phyloP scores from a whole-genome alignment of 2,113 vertebrate genomes.

The Sphyrna mokarran region DNA sequence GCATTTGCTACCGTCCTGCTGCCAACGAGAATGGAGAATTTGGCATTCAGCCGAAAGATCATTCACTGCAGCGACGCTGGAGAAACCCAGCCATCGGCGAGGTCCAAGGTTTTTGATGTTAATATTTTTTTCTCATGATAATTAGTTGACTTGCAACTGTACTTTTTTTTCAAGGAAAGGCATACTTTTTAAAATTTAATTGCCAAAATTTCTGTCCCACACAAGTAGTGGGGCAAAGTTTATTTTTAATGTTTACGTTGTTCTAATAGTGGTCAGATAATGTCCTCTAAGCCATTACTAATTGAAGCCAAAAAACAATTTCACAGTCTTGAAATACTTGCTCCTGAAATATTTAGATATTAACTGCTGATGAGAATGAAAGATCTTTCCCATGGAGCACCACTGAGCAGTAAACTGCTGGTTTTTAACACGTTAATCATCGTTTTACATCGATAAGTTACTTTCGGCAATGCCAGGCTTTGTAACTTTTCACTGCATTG shows the following conservation, averaged over 20 bases:
- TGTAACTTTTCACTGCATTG: too few species aligned
- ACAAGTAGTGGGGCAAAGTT: background rate
- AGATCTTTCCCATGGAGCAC: conserved; percentile 49
- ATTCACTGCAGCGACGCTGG: too few species aligned
- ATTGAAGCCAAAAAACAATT: conserved; percentile 52
- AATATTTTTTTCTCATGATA: background rate
- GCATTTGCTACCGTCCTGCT: too few species aligned
- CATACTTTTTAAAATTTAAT: background rate
- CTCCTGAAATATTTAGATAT: conserved; percentile 43
- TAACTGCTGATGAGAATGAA: conserved; percentile 51
- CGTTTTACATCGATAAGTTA: conserved; percentile 42
- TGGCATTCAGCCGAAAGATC: too few species aligned
- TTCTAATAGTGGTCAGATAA: conserved; percentile 54
- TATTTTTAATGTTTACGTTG: conserved; percentile 41
- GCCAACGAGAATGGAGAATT: too few species aligned
- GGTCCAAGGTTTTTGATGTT: too few species aligned
- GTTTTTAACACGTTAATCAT: conserved; percentile 52
- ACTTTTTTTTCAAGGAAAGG: background rate
- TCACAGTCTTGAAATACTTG: background rate
- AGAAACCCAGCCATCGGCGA: too few species aligned
- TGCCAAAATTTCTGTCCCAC: background rate
- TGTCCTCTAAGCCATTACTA: conserved; percentile 54
- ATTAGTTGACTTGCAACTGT: background rate
- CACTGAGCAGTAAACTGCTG: conserved; percentile 42
- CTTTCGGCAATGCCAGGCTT: background rate